These are phyloP conservation scores for Drosophila peninsularis DNA, from an alignment of 2,888 invertebrate genomes.

Conservation along the genomic window DNA sequence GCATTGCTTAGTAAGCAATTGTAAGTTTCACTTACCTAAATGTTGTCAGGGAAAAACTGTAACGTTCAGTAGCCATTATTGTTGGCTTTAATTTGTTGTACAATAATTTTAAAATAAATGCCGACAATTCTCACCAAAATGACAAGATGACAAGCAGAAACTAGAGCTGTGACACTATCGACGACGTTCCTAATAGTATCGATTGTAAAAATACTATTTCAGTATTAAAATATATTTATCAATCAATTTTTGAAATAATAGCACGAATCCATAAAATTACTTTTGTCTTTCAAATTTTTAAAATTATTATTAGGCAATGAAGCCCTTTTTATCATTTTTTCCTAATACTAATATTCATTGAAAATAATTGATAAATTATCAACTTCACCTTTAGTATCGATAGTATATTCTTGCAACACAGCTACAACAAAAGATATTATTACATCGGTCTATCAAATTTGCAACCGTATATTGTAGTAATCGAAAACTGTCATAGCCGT, in stretches of 20 bases:
- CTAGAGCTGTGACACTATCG: slow-evolving; percentile 43
- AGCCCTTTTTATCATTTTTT: neutral
- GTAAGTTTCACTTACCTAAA: slow-evolving; percentile 86
- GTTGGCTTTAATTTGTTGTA: slow-evolving; percentile 32
- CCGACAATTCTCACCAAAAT: slow-evolving; percentile 54
- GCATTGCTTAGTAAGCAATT: rapidly evolving
- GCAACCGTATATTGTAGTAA: slow-evolving; percentile 7
- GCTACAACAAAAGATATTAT: neutral
- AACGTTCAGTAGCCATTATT: slow-evolving; percentile 95
- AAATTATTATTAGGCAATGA: neutral
- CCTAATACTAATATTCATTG: neutral
- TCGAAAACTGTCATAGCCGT: slow-evolving; percentile 4
- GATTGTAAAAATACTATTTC: slow-evolving; percentile 10
- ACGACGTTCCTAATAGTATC: slow-evolving; percentile 5
- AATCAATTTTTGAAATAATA: slow-evolving; percentile 1
- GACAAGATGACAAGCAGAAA: slow-evolving; percentile 81
- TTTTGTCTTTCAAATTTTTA: no score
- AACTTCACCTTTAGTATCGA: slow-evolving; percentile 1
- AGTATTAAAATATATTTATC: neutral
- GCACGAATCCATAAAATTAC: no score
- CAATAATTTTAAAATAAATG: slow-evolving; percentile 52
- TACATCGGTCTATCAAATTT: slow-evolving; percentile 4
- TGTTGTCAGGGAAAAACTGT: slow-evolving; percentile 96
- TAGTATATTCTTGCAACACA: neutral
- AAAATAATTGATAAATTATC: neutral